Evolutionary conservation across 2,113 vertebrate genomes (phyloP), one percentile per base, ranked within the genome.

Genomic region (Octodon degus): DNA sequence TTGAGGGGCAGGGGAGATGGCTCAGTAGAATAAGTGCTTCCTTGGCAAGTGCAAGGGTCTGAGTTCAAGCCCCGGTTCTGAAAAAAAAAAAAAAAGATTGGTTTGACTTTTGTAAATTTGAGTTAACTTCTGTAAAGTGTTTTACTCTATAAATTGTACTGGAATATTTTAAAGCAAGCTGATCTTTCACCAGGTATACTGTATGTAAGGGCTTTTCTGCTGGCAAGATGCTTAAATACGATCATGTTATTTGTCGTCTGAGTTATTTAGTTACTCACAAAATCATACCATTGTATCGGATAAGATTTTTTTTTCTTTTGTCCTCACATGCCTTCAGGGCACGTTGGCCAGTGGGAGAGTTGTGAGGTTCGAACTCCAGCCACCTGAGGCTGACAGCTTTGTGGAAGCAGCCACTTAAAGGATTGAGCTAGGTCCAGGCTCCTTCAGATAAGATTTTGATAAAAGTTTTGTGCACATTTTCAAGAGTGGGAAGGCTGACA

Each of bases 101-200:
- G 43, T 43, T 43, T 43, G 4, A 98, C 98, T 97, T 98, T 97
- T 98, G 98, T 98, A 96, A 97, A 97, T 98, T 97, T 98, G 98
- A 98, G 99, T 99, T 99, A 99, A 99, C 99, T 99, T 99, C 99
- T 99, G 99, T 99, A 99, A 99, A 99, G 99, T 99, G 99, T 99
- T 99, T 98, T 98, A 99, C 98, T 98, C 99, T 99, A 98, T 97
- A 98, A 99, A 99, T 99, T 99, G 98, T 99, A 99, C 99, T 98
- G 98, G 98, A 99, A 99, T 99, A 98, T 98, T 98, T 98, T 98
- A 98, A 99, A 97, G 98, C 98, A 98, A 98, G 98, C 97, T 96
- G 97, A 98, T 98, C 98, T 98, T 98, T 98, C 98, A 98, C 98
- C 98, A 98, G 97, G 98, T 98, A 97, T 98, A 98, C 98, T 98